These are phyloP conservation scores for Metaphire vulgaris DNA, from an alignment of 1,140 invertebrate species.

Conservation along the genomic window DNA sequence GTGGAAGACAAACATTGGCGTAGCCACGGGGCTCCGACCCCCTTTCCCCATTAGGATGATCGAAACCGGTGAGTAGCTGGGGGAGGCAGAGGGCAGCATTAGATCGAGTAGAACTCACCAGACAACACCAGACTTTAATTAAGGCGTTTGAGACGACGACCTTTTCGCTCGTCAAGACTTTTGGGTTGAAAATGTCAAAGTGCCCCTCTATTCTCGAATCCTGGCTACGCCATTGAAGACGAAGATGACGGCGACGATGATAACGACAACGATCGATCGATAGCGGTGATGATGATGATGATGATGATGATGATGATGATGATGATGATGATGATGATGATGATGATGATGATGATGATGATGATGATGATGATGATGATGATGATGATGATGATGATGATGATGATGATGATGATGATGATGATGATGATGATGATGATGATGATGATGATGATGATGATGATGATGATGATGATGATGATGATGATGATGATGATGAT, in stretches of 20 bases:
- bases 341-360: conserved; percentile 2
- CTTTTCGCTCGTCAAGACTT: too few relatives aligned
- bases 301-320: conserved; percentile 3
- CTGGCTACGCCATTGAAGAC: not conserved
- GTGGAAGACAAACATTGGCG: too few relatives aligned
- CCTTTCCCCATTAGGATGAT: too few relatives aligned
- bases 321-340: conserved; percentile 1
- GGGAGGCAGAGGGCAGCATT: too few relatives aligned
- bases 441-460: conserved; percentile 2
- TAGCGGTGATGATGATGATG: not conserved
- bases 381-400: conserved; percentile 2
- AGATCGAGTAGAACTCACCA: too few relatives aligned
- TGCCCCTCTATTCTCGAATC: not conserved
- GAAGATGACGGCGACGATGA: not conserved
- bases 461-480: conserved; percentile 2
- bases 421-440: conserved; percentile 3
- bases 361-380: conserved; percentile 3
- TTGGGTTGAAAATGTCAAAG: too few relatives aligned
- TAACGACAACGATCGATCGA: not conserved
- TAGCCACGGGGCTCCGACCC: too few relatives aligned
- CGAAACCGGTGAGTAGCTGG: too few relatives aligned
- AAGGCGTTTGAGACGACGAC: too few relatives aligned
- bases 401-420: conserved; percentile 2
- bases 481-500: conserved; percentile 3
- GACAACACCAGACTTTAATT: too few relatives aligned